Evolutionary conservation across 2,113 vertebrate genomes (phyloP).

Genomic region (Grantiella picta): DNA sequence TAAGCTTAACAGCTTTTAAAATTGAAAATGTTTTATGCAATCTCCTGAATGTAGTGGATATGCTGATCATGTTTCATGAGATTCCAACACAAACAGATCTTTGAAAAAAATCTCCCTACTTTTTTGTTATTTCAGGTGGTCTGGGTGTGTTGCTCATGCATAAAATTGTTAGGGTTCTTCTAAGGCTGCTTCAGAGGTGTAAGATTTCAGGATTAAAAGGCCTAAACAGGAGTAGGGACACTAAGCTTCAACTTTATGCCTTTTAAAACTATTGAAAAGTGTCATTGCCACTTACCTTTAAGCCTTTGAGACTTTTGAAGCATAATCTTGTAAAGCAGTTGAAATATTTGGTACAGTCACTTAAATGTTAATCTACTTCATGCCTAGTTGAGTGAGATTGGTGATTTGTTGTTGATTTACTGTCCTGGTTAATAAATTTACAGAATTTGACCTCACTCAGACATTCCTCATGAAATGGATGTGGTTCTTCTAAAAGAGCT

Average conservation of each 20-base stretch:
- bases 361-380: neutral
- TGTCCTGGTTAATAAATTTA: neutral
- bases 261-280: conserved; percentile 31
- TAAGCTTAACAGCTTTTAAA: conserved; percentile 52
- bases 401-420: neutral
- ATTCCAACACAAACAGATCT: conserved; percentile 64
- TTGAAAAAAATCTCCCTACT: neutral
- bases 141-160: conserved; percentile 58
- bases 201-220: conserved; percentile 63
- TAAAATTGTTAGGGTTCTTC: conserved; percentile 59
- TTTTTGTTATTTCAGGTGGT: conserved; percentile 76
- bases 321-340: neutral
- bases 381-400: neutral
- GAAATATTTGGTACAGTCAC: neutral
- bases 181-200: conserved; percentile 58
- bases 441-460: neutral
- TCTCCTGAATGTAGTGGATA: conserved; percentile 30
- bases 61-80: conserved; percentile 44
- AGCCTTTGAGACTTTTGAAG: neutral
- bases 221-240: conserved; percentile 45
- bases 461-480: neutral
- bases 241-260: neutral
- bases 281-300: neutral
- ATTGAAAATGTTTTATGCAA: conserved; percentile 12
- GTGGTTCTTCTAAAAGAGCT: neutral